Percentiles rank a stretch among this genome's conserved stretches.
Evolutionary conservation across 2,888 invertebrate species (phyloP).

Genomic region (Leptogaster cylindrica): DNA sequence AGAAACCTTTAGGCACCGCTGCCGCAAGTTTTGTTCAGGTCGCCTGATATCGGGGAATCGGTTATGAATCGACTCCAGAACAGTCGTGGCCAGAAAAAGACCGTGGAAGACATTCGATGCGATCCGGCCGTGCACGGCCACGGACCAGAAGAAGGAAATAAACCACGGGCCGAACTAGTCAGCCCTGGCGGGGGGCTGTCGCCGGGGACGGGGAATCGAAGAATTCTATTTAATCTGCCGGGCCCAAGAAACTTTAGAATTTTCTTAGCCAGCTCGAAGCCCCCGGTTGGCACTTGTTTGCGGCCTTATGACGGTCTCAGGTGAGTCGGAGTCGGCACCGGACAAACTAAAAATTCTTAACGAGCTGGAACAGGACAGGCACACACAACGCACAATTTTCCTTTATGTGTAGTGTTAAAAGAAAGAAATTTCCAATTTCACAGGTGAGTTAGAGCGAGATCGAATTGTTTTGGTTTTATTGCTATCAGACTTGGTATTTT

Average conservation of each 20-base stretch:
- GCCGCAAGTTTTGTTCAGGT: background rate
- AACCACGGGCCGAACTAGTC: background rate
- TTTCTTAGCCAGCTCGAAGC: conserved; percentile 4
- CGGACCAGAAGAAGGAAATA: conserved; percentile 17
- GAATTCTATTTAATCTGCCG: conserved; percentile 22
- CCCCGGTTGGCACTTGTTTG: conserved; percentile 30
- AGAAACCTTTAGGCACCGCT: conserved; percentile 11
- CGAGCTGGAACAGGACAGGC: conserved; percentile 39
- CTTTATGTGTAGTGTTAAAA: conserved; percentile 29
- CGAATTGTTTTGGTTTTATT: conserved; percentile 21
- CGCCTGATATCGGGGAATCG: background rate
- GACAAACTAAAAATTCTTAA: conserved; percentile 39
- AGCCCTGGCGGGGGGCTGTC: background rate
- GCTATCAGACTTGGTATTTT: conserved; percentile 19
- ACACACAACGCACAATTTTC: conserved; percentile 14
- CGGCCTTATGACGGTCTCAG: conserved; percentile 26
- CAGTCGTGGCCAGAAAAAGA: background rate
- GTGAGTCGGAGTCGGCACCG: conserved; percentile 18
- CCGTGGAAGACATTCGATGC: background rate
- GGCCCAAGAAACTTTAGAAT: conserved; percentile 12
- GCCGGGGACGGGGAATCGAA: conserved; percentile 4
- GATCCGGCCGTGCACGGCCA: too few species aligned
- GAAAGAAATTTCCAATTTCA: conserved; percentile 45
- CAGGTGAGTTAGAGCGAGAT: conserved; percentile 46
- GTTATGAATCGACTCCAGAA: conserved; percentile 14